A percentile compares a stretch with the other conserved stretches of the same genome.
Conservation (phyloP, 2,797 vertebrate species). For the Poecilia picta region DNA sequence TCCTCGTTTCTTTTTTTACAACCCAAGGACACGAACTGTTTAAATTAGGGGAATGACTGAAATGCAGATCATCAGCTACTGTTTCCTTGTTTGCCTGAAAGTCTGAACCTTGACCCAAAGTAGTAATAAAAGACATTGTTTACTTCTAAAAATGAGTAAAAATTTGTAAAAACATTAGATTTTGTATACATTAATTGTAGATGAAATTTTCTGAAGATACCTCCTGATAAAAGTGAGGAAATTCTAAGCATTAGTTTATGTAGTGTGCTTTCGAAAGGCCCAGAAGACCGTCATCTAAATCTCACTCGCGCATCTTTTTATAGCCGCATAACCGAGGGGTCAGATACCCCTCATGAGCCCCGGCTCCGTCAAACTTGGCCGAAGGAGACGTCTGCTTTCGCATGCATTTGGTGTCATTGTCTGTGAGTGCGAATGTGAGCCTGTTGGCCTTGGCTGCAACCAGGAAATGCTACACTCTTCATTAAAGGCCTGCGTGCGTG, state of each 20-base stretch:
- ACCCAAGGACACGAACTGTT: neutral
- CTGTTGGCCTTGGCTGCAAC: neutral
- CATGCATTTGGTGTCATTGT: constrained; percentile 27
- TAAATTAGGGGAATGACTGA: neutral
- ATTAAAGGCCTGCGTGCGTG: constrained; percentile 5
- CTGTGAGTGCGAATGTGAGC: neutral
- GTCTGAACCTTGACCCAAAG: neutral
- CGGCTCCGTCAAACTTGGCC: constrained; percentile 5
- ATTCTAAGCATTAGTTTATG: neutral
- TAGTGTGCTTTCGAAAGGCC: constrained; percentile 2
- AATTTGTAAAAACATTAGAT: neutral
- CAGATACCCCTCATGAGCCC: constrained; percentile 36
- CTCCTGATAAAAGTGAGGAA: neutral
- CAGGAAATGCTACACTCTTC: constrained; percentile 23
- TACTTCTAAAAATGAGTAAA: neutral
- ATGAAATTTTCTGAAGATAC: neutral
- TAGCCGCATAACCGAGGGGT: constrained; percentile 56
- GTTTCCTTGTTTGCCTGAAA: neutral
- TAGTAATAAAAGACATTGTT: neutral
- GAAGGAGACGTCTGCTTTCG: constrained; percentile 13
- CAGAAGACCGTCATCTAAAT: constrained; percentile 11
- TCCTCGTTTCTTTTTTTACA: constrained; percentile 16
- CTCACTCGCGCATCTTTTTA: constrained; percentile 45
- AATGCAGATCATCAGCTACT: neutral
- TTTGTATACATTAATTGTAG: neutral